Percentiles rank a stretch among this genome's conserved stretches.
Conservation (phyloP, 2,888 invertebrate genomes). For the Cryptosula pallasiana region DNA sequence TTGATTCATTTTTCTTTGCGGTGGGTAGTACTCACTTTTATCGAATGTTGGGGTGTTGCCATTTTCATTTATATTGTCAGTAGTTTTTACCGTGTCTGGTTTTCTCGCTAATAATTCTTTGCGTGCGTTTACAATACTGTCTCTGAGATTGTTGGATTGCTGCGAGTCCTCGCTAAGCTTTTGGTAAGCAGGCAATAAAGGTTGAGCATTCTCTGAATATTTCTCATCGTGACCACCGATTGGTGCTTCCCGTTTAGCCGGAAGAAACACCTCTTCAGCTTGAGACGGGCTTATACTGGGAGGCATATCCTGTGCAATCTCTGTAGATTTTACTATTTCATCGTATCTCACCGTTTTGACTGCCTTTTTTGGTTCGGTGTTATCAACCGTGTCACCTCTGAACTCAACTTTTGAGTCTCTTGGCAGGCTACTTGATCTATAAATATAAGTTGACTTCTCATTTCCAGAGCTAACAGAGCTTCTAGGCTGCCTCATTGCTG, state of each 20-base stretch:
- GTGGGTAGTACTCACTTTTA: not conserved
- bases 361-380: not conserved
- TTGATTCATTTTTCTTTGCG: not conserved
- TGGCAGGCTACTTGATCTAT: conserved; percentile 11
- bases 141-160: conserved; percentile 5
- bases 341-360: conserved; percentile 5
- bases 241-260: conserved; percentile 6
- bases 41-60: not conserved
- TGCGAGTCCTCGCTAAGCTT: not conserved
- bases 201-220: not conserved
- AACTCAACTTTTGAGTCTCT: conserved; percentile 1
- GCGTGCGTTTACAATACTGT: conserved; percentile 1
- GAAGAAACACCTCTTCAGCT: not conserved
- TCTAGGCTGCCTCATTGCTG: conserved; percentile 8
- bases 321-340: conserved; percentile 6
- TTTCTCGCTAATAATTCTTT: conserved; percentile 1
- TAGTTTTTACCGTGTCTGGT: not conserved
- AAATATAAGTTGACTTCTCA: not conserved
- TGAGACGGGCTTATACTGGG: not conserved
- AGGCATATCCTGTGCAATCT: conserved; percentile 9
- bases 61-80: not conserved
- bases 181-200: not conserved
- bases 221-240: conserved; percentile 21
- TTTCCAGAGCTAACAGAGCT: too few species aligned
- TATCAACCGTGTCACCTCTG: not conserved